Percentiles rank a stretch among this genome's conserved stretches.
These are phyloP conservation scores for Garra rufa DNA, from an alignment of 2,113 vertebrate genomes.

Conservation along the genomic window DNA sequence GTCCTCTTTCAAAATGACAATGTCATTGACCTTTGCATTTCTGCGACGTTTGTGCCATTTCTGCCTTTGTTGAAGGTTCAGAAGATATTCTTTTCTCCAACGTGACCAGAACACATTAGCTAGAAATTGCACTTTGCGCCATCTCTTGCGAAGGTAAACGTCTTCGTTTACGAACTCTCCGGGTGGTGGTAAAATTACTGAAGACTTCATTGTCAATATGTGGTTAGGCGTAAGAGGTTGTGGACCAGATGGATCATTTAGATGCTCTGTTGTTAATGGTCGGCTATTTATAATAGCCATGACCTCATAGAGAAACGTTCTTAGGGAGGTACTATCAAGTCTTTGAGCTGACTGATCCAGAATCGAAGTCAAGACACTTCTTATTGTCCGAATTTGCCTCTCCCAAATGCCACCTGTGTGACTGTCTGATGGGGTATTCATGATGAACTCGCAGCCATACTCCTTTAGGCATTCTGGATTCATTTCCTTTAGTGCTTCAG, in stretches of 20 bases:
- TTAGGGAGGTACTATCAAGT: background rate
- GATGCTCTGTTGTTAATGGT: background rate
- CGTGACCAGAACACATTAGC: background rate
- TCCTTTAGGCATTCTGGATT: background rate
- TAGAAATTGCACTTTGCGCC: background rate
- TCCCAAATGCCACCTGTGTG: slow-evolving; percentile 31
- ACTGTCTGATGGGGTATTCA: slow-evolving; percentile 11
- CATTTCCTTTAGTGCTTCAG: background rate
- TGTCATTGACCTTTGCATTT: background rate
- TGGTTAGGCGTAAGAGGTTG: background rate
- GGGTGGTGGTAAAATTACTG: background rate
- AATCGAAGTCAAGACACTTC: slow-evolving; percentile 18
- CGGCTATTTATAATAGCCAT: background rate
- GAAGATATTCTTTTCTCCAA: background rate
- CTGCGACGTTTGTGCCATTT: background rate
- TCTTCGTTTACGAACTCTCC: background rate
- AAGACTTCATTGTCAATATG: background rate
- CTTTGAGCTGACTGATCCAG: background rate
- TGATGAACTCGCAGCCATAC: slow-evolving; percentile 15
- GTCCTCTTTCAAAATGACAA: background rate
- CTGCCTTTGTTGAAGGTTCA: background rate
- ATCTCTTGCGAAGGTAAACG: background rate
- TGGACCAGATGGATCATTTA: slow-evolving; percentile 8
- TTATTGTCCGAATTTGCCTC: slow-evolving; percentile 33
- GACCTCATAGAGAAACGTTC: background rate